A percentile compares a stretch with the other conserved stretches of the same genome.
phyloP scores from a whole-genome alignment of 2,797 vertebrate genomes.

The Falco novaeseelandiae region DNA sequence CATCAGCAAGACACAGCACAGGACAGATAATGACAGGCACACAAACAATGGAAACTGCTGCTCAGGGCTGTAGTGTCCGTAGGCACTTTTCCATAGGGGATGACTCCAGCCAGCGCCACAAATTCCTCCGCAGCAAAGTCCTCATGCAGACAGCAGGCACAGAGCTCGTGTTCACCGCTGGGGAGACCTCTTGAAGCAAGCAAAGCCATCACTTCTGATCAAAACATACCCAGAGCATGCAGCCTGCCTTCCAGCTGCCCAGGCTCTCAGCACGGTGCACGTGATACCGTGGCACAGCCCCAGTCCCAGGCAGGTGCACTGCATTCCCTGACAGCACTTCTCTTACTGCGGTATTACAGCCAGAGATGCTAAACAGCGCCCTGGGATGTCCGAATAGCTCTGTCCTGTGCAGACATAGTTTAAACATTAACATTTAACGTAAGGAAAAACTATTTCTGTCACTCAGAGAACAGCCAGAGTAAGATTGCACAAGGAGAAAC shows the following conservation, averaged over 20 bases:
- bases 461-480: not conserved
- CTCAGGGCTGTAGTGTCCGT: not conserved
- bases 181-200: not conserved
- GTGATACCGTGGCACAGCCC: too few relatives aligned
- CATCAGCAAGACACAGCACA: not conserved
- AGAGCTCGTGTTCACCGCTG: not conserved
- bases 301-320: not conserved
- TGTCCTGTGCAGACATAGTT: not conserved
- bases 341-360: not conserved
- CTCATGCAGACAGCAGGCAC: not conserved
- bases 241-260: not conserved
- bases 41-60: not conserved
- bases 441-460: not conserved
- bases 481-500: not conserved
- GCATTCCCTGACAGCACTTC: not conserved
- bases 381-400: not conserved
- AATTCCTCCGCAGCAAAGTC: not conserved
- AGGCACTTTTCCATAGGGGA: not conserved
- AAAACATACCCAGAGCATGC: not conserved
- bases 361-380: not conserved
- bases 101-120: not conserved
- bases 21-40: not conserved
- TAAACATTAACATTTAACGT: not conserved
- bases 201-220: not conserved
- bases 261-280: rapidly evolving